Conservation (phyloP, 2,797 vertebrate species). For the Poecilia wingei region DNA sequence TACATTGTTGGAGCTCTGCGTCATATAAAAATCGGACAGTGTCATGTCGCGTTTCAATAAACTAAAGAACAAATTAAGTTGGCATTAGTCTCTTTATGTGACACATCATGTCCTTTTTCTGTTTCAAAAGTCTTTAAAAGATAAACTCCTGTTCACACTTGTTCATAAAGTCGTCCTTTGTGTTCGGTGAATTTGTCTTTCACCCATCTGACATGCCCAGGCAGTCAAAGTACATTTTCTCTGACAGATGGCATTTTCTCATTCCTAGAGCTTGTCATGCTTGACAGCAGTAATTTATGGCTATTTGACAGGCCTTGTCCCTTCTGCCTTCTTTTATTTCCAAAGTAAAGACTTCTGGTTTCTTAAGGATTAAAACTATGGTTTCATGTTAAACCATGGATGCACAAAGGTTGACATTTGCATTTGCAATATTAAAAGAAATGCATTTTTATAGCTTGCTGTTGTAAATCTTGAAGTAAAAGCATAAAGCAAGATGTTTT, state of each 20-base stretch:
- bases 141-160: constrained; percentile 1
- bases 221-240: constrained; percentile 2
- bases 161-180: constrained; percentile 3
- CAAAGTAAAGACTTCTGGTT: neutral
- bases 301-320: neutral
- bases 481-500: neutral
- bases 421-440: neutral
- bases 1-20: too few relatives aligned
- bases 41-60: neutral
- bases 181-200: neutral
- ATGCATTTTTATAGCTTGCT: neutral
- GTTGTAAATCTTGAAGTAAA: neutral
- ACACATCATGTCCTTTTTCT: neutral
- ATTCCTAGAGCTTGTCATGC: constrained; percentile 1
- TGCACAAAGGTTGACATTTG: neutral
- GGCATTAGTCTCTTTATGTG: neutral
- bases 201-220: neutral
- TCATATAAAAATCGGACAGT: neutral
- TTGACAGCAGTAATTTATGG: constrained; percentile 4
- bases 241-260: constrained; percentile 7
- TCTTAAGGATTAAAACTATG: neutral
- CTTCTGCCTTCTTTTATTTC: neutral
- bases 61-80: neutral
- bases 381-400: neutral
- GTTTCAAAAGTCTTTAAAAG: neutral